Conservation (phyloP, 2,888 invertebrate genomes). For the Stenodera caucasica region DNA sequence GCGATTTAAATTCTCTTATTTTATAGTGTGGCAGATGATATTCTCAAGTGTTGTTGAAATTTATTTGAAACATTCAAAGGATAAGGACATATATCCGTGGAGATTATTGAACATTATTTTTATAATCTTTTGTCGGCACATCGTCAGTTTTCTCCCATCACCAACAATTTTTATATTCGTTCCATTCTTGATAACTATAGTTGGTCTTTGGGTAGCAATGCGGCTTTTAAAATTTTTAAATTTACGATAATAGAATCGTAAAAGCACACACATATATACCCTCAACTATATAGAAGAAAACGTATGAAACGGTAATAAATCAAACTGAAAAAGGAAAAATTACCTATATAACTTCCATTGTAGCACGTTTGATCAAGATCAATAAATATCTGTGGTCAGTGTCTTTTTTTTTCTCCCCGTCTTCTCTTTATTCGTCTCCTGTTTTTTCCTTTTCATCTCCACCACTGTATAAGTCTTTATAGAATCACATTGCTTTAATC, state of each 20-base stretch:
- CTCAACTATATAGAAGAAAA: neutral
- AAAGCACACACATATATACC: constrained; percentile 4
- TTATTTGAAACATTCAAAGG: neutral
- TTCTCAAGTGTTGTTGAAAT: neutral
- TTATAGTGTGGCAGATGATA: neutral
- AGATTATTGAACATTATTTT: constrained; percentile 6
- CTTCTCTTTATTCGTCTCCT: neutral
- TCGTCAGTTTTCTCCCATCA: constrained; percentile 9
- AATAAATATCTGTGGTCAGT: constrained; percentile 12
- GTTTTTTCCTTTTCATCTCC: neutral
- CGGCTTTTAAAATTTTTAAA: constrained; percentile 12
- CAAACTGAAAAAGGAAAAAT: constrained; percentile 10
- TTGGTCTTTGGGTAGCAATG: neutral
- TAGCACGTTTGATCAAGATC: constrained; percentile 9
- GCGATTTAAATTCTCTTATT: no score
- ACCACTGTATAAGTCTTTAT: neutral
- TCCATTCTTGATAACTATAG: constrained; percentile 1
- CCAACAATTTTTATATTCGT: constrained; percentile 2
- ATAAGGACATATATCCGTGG: neutral
- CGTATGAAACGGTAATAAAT: constrained; percentile 7
- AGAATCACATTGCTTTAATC: constrained; percentile 6
- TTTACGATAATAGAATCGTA: constrained; percentile 16
- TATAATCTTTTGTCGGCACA: constrained; percentile 14
- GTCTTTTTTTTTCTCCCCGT: constrained; percentile 12
- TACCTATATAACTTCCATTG: constrained; percentile 8